Base-by-base conservation (phyloP, 92 coral and sea anemone genomes). In the Porites lobata region DNA sequence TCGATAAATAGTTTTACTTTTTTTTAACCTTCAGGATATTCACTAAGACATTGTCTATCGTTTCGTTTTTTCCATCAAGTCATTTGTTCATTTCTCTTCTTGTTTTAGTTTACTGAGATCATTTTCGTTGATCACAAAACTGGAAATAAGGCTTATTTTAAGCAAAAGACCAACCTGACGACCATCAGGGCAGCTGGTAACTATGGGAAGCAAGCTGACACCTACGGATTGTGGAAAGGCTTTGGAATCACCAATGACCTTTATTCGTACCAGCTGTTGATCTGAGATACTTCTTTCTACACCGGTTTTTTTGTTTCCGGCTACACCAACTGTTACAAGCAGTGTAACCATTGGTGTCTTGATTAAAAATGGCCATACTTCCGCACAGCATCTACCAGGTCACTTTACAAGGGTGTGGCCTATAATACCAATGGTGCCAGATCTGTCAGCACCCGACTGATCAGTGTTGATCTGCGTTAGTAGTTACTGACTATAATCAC, bases 271-370 rank as follows among this genome's bases (percentile, higher is more conserved):
- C 84, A 79, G 64, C 38, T 79, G 61, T 20, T 79, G 65, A 66
- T 79, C 50, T 65, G 84, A 9, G 73, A 74, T 62, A 10, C 9
- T 63, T 66, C 65, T 11, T 81, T 72, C 65, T 81, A 72, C 57
- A 22, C 80, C 1, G 91, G 91, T 0, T 83, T 88, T 21, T 68
- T 80, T 15, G 52, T 88, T 52, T 88, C 91, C 29, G 91, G 91
- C 6, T 82, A 38, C 75, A 88, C 75, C 12, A 8, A 3, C 50
- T 88, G 91, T 62, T 74, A 32, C 81, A 88, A 88, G 58, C 2
- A 10, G 1, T 88, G 91, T 73, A 8, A 63, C 59, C 1, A 2
- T n/a, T 88, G 91, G 88, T 81, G 82, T 24, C 0, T 2, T 13
- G 91, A 88, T 62, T 22, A 0, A 0, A 0, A 12, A 1, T 88